Conservation (phyloP, 1,140 invertebrate genomes). For the Battus philenor region DNA sequence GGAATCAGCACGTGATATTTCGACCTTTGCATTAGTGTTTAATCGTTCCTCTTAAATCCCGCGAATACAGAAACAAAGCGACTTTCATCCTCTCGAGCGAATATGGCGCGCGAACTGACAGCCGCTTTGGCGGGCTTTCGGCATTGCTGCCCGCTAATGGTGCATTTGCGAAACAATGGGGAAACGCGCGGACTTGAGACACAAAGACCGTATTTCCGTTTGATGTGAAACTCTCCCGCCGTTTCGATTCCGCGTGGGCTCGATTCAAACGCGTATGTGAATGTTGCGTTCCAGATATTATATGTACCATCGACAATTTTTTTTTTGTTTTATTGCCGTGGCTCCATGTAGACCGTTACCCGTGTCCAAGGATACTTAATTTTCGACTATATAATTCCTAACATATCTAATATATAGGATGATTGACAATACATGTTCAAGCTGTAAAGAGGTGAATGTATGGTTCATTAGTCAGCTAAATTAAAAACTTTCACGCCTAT, state of each 20-base stretch:
- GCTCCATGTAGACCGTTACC: too few species aligned
- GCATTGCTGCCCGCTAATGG: conserved; percentile 63
- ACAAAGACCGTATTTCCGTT: conserved; percentile 59
- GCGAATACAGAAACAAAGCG: conserved; percentile 32
- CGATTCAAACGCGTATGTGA: not conserved
- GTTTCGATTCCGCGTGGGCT: conserved; percentile 25
- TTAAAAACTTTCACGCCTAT: too few species aligned
- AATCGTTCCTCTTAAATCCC: conserved; percentile 33
- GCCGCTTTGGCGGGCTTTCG: conserved; percentile 38
- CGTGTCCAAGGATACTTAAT: too few species aligned
- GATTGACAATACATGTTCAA: too few species aligned
- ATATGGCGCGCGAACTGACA: conserved; percentile 61
- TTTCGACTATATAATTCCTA: too few species aligned
- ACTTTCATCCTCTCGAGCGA: conserved; percentile 47
- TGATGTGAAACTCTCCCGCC: conserved; percentile 55
- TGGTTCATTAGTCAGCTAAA: too few species aligned
- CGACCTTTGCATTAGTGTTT: conserved; percentile 18
- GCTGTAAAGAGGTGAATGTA: too few species aligned
- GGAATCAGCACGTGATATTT: too few species aligned
- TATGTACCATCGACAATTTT: not conserved
- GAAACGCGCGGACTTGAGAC: conserved; percentile 46
- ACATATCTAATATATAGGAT: too few species aligned
- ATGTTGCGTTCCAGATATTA: too few species aligned
- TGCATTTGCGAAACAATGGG: conserved; percentile 55
- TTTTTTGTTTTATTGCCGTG: not conserved